phyloP scores from a whole-genome alignment of 1,140 invertebrate species.

The Dendrolimus punctatus region DNA sequence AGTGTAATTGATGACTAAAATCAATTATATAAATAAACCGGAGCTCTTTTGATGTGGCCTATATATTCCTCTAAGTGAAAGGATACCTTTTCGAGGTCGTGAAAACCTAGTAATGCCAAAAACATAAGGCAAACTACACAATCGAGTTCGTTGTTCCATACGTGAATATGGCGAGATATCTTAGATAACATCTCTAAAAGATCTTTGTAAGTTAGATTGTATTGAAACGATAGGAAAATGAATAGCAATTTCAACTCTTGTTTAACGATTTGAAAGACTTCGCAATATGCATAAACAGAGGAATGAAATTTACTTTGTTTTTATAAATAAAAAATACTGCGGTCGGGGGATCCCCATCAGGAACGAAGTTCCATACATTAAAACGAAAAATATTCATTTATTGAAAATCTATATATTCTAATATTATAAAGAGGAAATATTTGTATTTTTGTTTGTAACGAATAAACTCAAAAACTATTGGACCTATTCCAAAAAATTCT shows the following conservation, averaged over 20 bases:
- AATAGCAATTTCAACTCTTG: slow-evolving; percentile 9
- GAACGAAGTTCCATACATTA: no score
- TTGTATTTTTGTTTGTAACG: no score
- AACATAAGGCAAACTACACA: slow-evolving; percentile 23
- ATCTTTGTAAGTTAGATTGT: slow-evolving; percentile 1
- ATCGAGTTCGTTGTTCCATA: slow-evolving; percentile 12
- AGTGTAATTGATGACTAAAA: no score
- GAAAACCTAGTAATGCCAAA: slow-evolving; percentile 20
- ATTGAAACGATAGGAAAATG: slow-evolving; percentile 13
- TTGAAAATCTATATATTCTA: no score
- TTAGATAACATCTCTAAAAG: slow-evolving; percentile 10
- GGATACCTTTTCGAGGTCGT: slow-evolving; percentile 13
- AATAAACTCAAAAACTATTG: no score
- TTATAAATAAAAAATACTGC: no score
- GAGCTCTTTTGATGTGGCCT: slow-evolving; percentile 7
- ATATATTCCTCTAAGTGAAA: slow-evolving; percentile 22
- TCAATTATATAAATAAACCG: neutral
- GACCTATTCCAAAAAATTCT: no score
- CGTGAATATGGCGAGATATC: slow-evolving; percentile 1
- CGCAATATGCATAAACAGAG: neutral
- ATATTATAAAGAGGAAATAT: no score
- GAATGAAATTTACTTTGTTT: no score
- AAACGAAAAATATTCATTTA: no score
- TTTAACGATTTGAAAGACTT: neutral
- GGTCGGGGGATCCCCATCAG: no score